A percentile compares a stretch with the other conserved stretches of the same genome.
phyloP scores from a whole-genome alignment of 2,888 invertebrate species.

The Drosophila ezoana region DNA sequence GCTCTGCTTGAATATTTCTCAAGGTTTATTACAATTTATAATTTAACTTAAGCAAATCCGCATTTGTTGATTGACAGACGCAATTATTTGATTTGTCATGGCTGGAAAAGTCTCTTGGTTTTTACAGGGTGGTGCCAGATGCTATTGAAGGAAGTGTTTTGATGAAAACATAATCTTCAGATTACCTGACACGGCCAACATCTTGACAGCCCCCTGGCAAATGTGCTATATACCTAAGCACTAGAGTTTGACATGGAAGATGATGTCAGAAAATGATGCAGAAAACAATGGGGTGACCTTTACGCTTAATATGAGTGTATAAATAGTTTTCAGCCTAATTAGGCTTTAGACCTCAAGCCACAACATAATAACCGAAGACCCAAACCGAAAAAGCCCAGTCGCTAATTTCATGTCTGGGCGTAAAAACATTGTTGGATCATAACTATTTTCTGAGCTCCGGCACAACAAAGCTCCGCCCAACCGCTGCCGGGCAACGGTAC shows the following conservation, averaged over 20 bases:
- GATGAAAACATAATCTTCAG: constrained; percentile 8
- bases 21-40: background rate
- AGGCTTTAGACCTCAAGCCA: constrained; percentile 1
- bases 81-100: constrained; percentile 21
- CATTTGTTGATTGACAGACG: constrained; percentile 15
- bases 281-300: too few relatives aligned
- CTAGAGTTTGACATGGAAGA: background rate
- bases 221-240: background rate
- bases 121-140: background rate
- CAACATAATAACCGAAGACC: background rate
- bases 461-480: constrained; percentile 53
- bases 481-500: constrained; percentile 32
- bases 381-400: constrained; percentile 29
- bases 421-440: constrained; percentile 62
- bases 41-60: background rate
- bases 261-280: too few relatives aligned
- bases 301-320: too few relatives aligned
- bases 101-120: background rate
- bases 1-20: background rate
- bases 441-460: constrained; percentile 53
- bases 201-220: background rate
- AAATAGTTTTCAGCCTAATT: background rate
- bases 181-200: background rate
- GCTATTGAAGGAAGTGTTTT: constrained; percentile 3
- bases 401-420: constrained; percentile 24